Evolutionary conservation across 2,888 invertebrate genomes (phyloP), one percentile per base, ranked within the genome.

Genomic region (Temnothorax rugatulus): DNA sequence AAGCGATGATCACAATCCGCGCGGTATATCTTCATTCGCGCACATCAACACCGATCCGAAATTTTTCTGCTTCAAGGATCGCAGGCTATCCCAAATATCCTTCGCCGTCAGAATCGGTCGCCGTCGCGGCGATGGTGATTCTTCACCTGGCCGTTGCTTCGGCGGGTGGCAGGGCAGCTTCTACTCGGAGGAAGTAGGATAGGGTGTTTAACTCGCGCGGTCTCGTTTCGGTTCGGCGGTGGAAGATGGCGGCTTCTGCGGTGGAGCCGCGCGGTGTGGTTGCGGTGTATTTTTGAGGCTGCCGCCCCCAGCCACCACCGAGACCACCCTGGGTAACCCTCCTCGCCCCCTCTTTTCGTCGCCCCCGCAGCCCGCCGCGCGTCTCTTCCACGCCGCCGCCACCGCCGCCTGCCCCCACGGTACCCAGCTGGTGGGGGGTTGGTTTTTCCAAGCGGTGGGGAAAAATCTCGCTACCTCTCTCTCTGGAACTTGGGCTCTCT

Each of bases 231-330:
- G 94, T 93, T 93, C 92, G 92, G 92, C 94, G 94, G 94, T 94
- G 94, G 94, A 94, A 94, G 93, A 94, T 93, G 94, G 94, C 93
- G 95, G 95, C 94, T 94, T 94, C 94, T 95, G 94, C 94, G 95
- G 95, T 94, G 92, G 94, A 94, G 92, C 94, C 94, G 94, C 94
- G 94, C 94, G 94, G 94, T 94, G 94, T 94, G 94, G 94, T 94
- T 95, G 94, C 94, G 95, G 95, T 94, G 94, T 95, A 95, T 94
- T 95, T 94, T 95, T 94, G 95, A 94, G 94, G 94, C 94, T 94
- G 93, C 94, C 94, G 94, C 94, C 94, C 94, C 93, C 93, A 92
- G 93, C 93, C 93, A 91, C 91, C 90, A 86, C 90, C 90, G 91
- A 91, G 90, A 90, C 91, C 91, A 90, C 91, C 91, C 91, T 89